Conservation (phyloP, 2,888 invertebrate species). For the Mythimna vitellina region DNA sequence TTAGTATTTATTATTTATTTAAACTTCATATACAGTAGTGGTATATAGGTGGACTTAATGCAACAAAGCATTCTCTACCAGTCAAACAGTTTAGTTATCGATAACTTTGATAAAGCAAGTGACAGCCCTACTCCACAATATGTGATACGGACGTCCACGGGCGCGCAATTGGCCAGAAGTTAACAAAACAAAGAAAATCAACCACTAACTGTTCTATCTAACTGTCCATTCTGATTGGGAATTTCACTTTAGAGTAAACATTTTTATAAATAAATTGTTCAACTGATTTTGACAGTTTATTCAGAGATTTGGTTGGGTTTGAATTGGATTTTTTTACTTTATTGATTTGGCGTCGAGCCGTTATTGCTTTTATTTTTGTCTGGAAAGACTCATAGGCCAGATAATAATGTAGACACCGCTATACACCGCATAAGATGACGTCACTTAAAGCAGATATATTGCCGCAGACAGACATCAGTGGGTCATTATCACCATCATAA, state of each 20-base stretch:
- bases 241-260: conserved; percentile 53
- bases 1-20: too few species aligned
- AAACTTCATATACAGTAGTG: too few species aligned
- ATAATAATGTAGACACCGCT: neutral
- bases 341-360: neutral
- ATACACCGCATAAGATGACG: neutral
- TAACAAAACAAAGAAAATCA: conserved; percentile 48
- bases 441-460: neutral
- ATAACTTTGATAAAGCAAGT: conserved; percentile 6
- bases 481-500: too few species aligned
- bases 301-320: conserved; percentile 11
- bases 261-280: conserved; percentile 41
- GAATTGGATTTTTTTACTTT: neutral
- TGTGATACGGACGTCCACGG: conserved; percentile 35
- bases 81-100: too few species aligned
- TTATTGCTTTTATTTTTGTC: conserved; percentile 11
- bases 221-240: conserved; percentile 45
- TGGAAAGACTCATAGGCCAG: neutral
- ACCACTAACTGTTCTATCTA: conserved; percentile 47
- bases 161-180: conserved; percentile 40
- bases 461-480: neutral
- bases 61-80: too few species aligned
- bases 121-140: conserved; percentile 47
- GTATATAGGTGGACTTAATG: too few species aligned
- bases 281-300: conserved; percentile 38